Conservation (phyloP, 2,797 vertebrate genomes). For the Enteromius treurensis region DNA sequence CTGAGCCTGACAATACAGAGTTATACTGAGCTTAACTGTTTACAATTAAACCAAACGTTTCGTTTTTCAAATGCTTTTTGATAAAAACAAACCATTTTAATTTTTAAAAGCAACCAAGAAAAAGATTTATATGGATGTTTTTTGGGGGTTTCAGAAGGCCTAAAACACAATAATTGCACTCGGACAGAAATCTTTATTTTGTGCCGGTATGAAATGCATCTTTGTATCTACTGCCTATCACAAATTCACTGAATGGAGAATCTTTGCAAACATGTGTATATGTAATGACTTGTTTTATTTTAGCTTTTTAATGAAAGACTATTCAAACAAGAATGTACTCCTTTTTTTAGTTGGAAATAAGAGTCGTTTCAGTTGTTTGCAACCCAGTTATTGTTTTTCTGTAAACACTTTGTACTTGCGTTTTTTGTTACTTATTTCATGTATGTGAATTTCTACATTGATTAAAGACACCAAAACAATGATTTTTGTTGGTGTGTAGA, state of each 20-base stretch:
- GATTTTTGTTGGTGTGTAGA: not conserved
- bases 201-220: not conserved
- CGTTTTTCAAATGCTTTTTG: not conserved
- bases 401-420: not conserved
- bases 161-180: not conserved
- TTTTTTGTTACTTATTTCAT: conserved; percentile 17
- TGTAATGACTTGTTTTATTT: conserved; percentile 18
- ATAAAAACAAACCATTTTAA: not conserved
- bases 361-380: conserved; percentile 3
- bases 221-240: not conserved
- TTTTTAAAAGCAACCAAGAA: not conserved
- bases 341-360: not conserved
- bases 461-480: conserved; percentile 8
- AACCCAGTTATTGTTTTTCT: conserved; percentile 2
- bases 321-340: not conserved
- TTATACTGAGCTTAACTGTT: not conserved
- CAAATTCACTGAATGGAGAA: not conserved
- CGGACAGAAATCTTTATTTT: not conserved
- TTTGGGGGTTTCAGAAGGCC: not conserved
- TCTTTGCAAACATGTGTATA: conserved; percentile 33
- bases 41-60: conserved; percentile 20
- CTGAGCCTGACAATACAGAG: not conserved
- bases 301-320: not conserved
- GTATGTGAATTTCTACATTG: conserved; percentile 35
- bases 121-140: not conserved